phyloP scores from a whole-genome alignment of 2,888 invertebrate genomes.

The Dioctria linearis region DNA sequence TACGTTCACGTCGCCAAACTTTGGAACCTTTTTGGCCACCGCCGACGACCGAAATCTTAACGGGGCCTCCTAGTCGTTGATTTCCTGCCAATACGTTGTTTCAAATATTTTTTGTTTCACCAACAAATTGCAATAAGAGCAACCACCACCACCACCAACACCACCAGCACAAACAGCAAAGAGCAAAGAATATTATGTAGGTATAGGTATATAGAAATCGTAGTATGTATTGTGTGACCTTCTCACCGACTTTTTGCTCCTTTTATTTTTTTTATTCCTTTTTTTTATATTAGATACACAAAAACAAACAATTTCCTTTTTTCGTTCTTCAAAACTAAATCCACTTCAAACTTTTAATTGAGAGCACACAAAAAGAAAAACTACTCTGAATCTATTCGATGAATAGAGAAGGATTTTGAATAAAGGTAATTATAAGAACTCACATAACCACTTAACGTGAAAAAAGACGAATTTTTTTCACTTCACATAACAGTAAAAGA shows the following conservation, averaged over 20 bases:
- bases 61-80: constrained; percentile 70
- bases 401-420: too few species aligned
- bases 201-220: neutral
- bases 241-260: neutral
- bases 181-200: neutral
- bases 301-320: neutral
- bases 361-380: constrained; percentile 36
- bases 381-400: constrained; percentile 32
- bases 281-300: constrained; percentile 13
- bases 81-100: constrained; percentile 70
- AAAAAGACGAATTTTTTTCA: too few species aligned
- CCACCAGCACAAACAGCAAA: neutral
- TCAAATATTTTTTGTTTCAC: neutral
- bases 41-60: constrained; percentile 72
- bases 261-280: too few species aligned
- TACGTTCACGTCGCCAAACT: constrained; percentile 73
- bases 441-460: too few species aligned
- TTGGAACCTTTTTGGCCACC: constrained; percentile 70
- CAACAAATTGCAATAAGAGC: constrained; percentile 3
- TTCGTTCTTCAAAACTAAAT: neutral
- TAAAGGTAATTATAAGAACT: too few species aligned
- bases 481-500: too few species aligned
- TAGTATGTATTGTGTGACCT: neutral
- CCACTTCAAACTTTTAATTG: constrained; percentile 45
- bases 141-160: neutral